Conservation (phyloP, 2,113 vertebrate species). For the Blennius ocellaris region DNA sequence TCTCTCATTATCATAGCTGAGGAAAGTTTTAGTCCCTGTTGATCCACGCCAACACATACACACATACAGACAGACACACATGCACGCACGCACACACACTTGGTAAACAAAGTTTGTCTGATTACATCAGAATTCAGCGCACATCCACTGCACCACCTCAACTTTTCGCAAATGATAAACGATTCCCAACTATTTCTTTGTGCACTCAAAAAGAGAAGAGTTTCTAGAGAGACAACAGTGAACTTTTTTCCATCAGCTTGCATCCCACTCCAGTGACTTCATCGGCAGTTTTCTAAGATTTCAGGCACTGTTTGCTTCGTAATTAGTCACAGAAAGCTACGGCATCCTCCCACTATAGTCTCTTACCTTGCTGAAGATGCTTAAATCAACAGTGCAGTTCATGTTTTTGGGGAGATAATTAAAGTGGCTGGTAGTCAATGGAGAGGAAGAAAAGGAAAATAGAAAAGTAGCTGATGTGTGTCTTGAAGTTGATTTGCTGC, state of each 20-base stretch:
- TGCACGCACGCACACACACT: not conserved
- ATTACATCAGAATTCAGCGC: not conserved
- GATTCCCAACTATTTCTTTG: not conserved
- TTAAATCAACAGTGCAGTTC: not conserved
- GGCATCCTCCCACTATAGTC: constrained; percentile 1
- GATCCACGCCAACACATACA: not conserved
- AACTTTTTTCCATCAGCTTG: not conserved
- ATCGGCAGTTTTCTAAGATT: constrained; percentile 15
- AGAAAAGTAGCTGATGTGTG: not conserved
- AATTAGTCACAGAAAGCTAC: constrained; percentile 36
- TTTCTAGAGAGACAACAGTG: not conserved
- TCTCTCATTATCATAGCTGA: no score
- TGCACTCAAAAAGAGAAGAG: not conserved
- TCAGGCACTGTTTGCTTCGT: constrained; percentile 1
- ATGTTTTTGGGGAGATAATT: not conserved
- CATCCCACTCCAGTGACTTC: constrained; percentile 4
- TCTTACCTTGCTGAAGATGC: not conserved
- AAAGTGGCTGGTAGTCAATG: not conserved
- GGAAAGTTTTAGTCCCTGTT: not conserved
- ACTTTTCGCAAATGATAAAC: not conserved
- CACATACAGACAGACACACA: not conserved
- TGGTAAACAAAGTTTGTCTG: not conserved
- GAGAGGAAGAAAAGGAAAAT: not conserved
- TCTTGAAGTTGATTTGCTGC: not conserved
- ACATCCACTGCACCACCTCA: not conserved